Base-by-base conservation (phyloP, 2,113 vertebrate genomes). In the Chaetops frenatus region DNA sequence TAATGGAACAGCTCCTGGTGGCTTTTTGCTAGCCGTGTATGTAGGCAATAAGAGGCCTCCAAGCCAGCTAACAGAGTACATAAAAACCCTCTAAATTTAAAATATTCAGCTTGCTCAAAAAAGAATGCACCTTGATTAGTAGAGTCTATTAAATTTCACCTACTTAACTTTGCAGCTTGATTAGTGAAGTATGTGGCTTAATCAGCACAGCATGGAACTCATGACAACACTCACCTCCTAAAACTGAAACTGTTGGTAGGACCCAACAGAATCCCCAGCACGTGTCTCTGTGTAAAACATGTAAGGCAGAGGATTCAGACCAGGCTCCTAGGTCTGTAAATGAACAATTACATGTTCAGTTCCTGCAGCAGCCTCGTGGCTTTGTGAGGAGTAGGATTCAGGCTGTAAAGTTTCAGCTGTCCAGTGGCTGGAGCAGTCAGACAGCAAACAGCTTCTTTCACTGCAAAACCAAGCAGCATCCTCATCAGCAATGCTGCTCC, bases 51-150 rank as follows among this genome's bases (percentile, higher is more conserved):
- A 94, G 61, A 93, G 66, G 58, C 84, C 66, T 73, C 31, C 50
- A 91, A 90, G 84, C 66, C 92, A 82, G 66, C 83, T 79, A 96
- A 38, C 54, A 86, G 71, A 91, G 66, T 36, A 92, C 67, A 91
- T 91, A 90, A 95, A 94, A 96, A 58, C 6, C 2, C 73, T 95
- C 76, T 76, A 66, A 74, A 70, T 86, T 96, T 98, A 97, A 98
- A 97, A 97, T 97, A 97, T 97, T 97, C 97, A 90, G 74, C 76
- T 89, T 92, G 78, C 91, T 92, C 69, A 84, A 95, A 93, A 96
- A 97, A 97, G 97, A 98, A 97, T 96, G 90, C 85, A 96, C 77
- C 44, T 96, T 97, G 96, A 98, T 97, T 97, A 98, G 96, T 86
- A 96, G 81, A 97, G 97, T 94, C 94, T 92, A 87, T 96, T 95